Evolutionary conservation across 2,888 invertebrate genomes (phyloP), one percentile per base, ranked within the genome.

Genomic region (Drosophila pegasa): DNA sequence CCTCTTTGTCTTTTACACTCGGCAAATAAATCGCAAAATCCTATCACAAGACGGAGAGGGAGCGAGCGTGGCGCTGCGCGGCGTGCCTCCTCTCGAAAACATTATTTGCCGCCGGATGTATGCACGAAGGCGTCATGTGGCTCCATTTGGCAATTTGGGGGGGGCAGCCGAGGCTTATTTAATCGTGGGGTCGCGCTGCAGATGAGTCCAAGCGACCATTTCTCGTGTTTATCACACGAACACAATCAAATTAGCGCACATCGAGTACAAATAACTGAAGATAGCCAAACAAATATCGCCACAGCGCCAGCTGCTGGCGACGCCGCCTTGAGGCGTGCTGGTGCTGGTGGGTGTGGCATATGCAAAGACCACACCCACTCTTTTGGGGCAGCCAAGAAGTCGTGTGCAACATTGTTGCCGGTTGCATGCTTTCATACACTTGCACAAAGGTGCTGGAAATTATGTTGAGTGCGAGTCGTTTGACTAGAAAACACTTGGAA

Each of bases 241-340:
- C 88, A 82, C 82, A 89, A 87, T 87, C 86, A 87, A 87, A 87
- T 87, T 87, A 84, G 89, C 88, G 88, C 86, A 85, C 86, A 87
- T 80, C 75, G 88, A 87, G 84, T 84, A 75, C 88, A 88, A 88
- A 88, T 88, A 78, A 75, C 76, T 75, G 57, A 72, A 80, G 87
- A 88, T 83, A 88, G 83, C 51, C 75, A 71, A 83, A 78, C 75
- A 80, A 78, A 65, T 75, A 45, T 45, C n/a, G 65, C 62, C 64
- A 69, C 63, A 52, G 35, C 38, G 40, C 64, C 74, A 72, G 69
- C 71, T 72, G 81, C 8, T 12, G 3, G 10, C 16, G 16, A 5
- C 9, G 9, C 6, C 6, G 10, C 1, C n/a, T 10, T 20, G 10
- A 10, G n/a, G n/a, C n/a, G n/a, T n/a, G n/a, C n/a, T n/a, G n/a